Percentiles rank a stretch among this genome's conserved stretches.
phyloP scores from a whole-genome alignment of 2,113 vertebrate genomes.

The Calidris pugnax region DNA sequence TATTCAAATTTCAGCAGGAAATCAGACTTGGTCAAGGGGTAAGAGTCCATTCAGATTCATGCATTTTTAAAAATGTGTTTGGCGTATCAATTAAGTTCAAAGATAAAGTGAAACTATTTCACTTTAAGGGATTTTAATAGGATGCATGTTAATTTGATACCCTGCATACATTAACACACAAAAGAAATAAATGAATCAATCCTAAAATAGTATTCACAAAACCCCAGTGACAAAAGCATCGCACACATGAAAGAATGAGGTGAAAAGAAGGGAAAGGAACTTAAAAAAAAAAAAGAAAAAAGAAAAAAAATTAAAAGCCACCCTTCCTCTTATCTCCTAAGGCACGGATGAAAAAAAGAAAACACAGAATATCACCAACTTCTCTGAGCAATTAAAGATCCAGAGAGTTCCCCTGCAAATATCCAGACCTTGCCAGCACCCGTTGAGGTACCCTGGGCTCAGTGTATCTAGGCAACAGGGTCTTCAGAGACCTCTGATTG shows the following conservation, averaged over 20 bases:
- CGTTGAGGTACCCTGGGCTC: not conserved
- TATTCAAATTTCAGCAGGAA: constrained; percentile 52
- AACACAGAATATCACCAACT: constrained; percentile 9
- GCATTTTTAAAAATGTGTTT: constrained; percentile 12
- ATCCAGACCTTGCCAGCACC: not conserved
- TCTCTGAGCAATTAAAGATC: constrained; percentile 26
- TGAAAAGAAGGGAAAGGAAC: not conserved
- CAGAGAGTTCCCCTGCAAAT: constrained; percentile 2
- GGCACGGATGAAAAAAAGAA: not conserved
- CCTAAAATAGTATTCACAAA: constrained; percentile 6
- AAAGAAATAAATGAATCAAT: constrained; percentile 21
- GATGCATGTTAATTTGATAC: constrained; percentile 31
- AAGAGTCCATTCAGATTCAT: constrained; percentile 33
- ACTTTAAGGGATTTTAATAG: constrained; percentile 29
- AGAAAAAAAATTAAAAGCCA: rapidly evolving
- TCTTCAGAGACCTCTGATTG: constrained; percentile 42
- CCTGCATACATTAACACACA: constrained; percentile 33
- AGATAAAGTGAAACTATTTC: constrained; percentile 11
- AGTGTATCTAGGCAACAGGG: constrained; percentile 55
- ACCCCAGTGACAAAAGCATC: not conserved
- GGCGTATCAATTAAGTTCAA: constrained; percentile 39
- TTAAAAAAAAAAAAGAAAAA: not conserved
- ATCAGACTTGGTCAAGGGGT: constrained; percentile 27
- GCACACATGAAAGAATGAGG: not conserved
- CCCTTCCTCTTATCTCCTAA: not conserved